These are phyloP conservation scores for Distichodus sexfasciatus DNA, from an alignment of 2,797 vertebrate genomes.

Conservation along the genomic window DNA sequence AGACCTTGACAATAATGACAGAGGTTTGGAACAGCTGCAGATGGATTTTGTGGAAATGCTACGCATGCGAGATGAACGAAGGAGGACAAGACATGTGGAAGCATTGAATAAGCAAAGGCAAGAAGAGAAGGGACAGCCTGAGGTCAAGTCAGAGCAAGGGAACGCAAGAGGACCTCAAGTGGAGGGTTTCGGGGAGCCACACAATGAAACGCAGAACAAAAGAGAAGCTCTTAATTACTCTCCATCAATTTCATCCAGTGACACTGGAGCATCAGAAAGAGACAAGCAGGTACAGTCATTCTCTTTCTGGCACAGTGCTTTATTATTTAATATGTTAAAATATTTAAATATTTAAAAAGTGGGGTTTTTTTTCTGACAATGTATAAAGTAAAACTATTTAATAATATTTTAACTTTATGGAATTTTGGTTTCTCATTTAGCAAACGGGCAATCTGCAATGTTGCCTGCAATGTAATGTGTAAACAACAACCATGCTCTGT, in stretches of 20 bases:
- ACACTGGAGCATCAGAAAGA: not conserved
- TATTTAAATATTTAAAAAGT: too few species aligned
- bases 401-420: too few species aligned
- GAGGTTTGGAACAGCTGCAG: constrained; percentile 61
- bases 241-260: not conserved
- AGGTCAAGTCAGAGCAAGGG: not conserved
- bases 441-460: too few species aligned
- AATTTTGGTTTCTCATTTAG: too few species aligned
- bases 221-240: not conserved
- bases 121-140: constrained; percentile 54
- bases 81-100: constrained; percentile 66
- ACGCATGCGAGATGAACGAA: constrained; percentile 68
- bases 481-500: too few species aligned
- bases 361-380: too few species aligned
- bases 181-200: constrained; percentile 46
- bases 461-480: too few species aligned
- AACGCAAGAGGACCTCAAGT: constrained; percentile 16
- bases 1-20: not conserved
- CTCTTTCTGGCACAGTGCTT: too few species aligned
- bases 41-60: constrained; percentile 71
- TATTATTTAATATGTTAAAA: too few species aligned
- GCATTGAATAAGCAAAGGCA: constrained; percentile 70
- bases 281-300: constrained; percentile 27
- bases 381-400: too few species aligned
- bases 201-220: constrained; percentile 21